A percentile compares a stretch with the other conserved stretches of the same genome.
These are phyloP conservation scores for Corvus moneduloides DNA, from an alignment of 2,113 vertebrate species.

Conservation along the genomic window DNA sequence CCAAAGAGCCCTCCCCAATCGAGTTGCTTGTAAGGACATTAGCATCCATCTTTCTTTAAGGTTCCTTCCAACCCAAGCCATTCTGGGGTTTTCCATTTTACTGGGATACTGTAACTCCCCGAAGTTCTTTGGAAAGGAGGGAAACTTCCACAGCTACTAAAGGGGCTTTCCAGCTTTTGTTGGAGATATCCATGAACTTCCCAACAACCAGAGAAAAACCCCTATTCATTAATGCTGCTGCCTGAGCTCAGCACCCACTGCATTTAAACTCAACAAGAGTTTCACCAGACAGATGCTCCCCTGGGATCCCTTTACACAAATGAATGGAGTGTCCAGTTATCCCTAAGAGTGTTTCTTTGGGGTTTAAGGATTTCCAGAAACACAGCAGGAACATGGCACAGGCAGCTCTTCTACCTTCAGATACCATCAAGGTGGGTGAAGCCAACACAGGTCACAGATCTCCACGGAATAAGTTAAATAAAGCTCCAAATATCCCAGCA, in stretches of 20 bases:
- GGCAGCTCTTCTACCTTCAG: background rate
- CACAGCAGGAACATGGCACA: background rate
- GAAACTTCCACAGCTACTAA: background rate
- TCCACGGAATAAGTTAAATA: background rate
- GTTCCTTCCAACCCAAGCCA: background rate
- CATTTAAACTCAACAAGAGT: background rate
- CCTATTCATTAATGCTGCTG: background rate
- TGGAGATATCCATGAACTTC: background rate
- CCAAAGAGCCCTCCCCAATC: background rate
- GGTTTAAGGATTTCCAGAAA: background rate
- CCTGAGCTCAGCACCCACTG: background rate
- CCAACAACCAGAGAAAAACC: background rate
- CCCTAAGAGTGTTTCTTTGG: background rate
- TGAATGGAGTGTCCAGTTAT: fast-evolving
- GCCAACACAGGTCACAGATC: background rate
- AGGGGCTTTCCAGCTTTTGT: fast-evolving
- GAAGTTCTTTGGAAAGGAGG: background rate
- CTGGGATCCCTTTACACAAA: background rate
- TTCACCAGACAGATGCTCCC: background rate
- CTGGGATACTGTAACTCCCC: background rate
- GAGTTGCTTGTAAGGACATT: background rate
- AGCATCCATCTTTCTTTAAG: background rate
- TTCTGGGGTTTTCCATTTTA: background rate
- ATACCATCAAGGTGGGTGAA: background rate
- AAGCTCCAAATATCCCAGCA: background rate